phyloP scores from a whole-genome alignment of 2,797 vertebrate species.

The Orestias chungarensis region DNA sequence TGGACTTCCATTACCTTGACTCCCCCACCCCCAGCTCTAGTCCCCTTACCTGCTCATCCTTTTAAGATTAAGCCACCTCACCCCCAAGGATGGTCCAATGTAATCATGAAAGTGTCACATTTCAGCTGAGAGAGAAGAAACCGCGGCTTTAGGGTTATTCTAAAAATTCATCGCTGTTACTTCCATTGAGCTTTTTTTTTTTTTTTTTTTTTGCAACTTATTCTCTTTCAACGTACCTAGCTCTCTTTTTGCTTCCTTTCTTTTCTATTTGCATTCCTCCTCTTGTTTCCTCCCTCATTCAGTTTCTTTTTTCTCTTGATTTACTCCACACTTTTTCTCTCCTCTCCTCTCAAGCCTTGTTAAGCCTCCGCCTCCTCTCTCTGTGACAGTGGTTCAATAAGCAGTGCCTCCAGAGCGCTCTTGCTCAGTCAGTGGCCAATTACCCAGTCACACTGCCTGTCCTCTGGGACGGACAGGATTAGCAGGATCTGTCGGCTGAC shows the following conservation, averaged over 20 bases:
- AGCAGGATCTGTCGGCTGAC: conserved; percentile 65
- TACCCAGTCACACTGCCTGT: conserved; percentile 74
- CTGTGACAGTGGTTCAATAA: conserved; percentile 72
- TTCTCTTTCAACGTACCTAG: neutral
- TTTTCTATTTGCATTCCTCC: conserved; percentile 3
- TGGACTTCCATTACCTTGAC: conserved; percentile 71
- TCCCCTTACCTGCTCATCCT: conserved; percentile 49
- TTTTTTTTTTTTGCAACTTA: neutral
- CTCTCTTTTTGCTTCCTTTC: neutral
- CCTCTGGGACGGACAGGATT: conserved; percentile 71
- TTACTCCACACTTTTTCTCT: conserved; percentile 20
- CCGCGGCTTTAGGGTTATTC: conserved; percentile 57
- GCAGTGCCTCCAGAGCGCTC: conserved; percentile 67
- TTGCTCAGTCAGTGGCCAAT: conserved; percentile 77
- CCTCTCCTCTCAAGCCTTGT: conserved; percentile 37
- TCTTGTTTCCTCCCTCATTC: conserved; percentile 1
- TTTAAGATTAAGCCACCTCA: conserved; percentile 64
- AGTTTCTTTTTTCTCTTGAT: conserved; percentile 15
- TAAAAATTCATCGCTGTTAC: conserved; percentile 45
- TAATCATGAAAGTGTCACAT: conserved; percentile 79
- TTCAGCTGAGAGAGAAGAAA: conserved; percentile 64
- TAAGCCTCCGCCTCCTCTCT: conserved; percentile 40
- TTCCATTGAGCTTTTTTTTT: conserved; percentile 4
- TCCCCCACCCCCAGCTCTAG: conserved; percentile 44
- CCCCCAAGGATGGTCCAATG: conserved; percentile 39